These are phyloP conservation scores for Psittacula echo DNA, from an alignment of 2,797 vertebrate genomes.

Conservation along the genomic window DNA sequence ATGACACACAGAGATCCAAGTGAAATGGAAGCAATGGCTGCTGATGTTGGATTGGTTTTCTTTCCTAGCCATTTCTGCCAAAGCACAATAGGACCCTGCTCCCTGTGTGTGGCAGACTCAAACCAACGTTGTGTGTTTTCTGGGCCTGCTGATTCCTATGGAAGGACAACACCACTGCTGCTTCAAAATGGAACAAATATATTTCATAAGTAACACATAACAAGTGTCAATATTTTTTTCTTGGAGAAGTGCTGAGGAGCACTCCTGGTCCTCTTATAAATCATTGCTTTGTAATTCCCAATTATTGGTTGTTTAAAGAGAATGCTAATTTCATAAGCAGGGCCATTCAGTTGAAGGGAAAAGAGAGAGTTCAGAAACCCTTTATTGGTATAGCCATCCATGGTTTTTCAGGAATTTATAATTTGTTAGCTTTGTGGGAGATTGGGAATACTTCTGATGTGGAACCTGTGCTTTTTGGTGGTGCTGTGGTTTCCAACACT, in stretches of 20 bases:
- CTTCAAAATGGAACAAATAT: background rate
- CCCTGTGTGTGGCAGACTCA: rapidly evolving
- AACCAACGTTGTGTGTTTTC: background rate
- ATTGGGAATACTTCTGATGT: background rate
- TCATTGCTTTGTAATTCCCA: background rate
- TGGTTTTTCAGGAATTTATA: background rate
- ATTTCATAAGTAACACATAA: background rate
- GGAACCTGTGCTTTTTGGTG: background rate
- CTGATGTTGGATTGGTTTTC: background rate
- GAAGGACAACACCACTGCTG: background rate
- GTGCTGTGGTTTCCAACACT: background rate
- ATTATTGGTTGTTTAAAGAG: background rate
- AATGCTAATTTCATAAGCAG: background rate
- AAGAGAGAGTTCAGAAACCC: background rate
- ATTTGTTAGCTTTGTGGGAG: background rate
- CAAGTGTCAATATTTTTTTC: background rate
- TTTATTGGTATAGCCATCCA: background rate
- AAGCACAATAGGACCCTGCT: background rate
- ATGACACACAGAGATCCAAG: background rate
- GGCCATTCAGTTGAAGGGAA: background rate
- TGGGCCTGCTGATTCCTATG: background rate
- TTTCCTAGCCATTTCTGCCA: background rate
- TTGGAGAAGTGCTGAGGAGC: background rate
- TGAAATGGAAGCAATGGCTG: background rate
- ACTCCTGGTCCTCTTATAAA: background rate